Conservation (phyloP, 2,888 invertebrate species). For the Blastobasis lacticolella region DNA sequence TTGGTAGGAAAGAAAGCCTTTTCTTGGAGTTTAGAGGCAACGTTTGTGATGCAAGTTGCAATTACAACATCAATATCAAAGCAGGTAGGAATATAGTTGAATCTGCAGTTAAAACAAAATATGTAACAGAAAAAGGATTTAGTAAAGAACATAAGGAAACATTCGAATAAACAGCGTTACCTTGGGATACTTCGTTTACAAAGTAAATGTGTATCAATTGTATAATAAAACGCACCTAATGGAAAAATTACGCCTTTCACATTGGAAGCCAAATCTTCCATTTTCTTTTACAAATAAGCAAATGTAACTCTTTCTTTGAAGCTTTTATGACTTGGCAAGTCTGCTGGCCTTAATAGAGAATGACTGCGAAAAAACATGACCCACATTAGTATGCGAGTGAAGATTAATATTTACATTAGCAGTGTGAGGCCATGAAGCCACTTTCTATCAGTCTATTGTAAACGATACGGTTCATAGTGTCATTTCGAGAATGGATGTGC, state of each 20-base stretch:
- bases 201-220: neutral
- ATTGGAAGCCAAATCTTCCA: too few species aligned
- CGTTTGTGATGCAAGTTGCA: too few species aligned
- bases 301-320: neutral
- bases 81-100: too few species aligned
- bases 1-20: too few species aligned
- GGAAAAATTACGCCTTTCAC: too few species aligned
- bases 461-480: too few species aligned
- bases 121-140: neutral
- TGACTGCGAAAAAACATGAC: slow-evolving; percentile 26
- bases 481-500: too few species aligned
- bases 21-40: too few species aligned
- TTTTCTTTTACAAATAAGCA: neutral
- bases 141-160: neutral
- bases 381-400: slow-evolving; percentile 18
- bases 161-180: neutral
- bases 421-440: too few species aligned
- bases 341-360: slow-evolving; percentile 30
- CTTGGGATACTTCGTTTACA: neutral
- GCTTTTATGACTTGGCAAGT: slow-evolving; percentile 21
- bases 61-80: too few species aligned
- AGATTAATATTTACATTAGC: neutral
- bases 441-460: too few species aligned
- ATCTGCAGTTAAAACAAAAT: neutral
- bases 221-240: too few species aligned